Conservation (phyloP, 1,140 invertebrate genomes). For the Pentalonia nigronervosa region DNA sequence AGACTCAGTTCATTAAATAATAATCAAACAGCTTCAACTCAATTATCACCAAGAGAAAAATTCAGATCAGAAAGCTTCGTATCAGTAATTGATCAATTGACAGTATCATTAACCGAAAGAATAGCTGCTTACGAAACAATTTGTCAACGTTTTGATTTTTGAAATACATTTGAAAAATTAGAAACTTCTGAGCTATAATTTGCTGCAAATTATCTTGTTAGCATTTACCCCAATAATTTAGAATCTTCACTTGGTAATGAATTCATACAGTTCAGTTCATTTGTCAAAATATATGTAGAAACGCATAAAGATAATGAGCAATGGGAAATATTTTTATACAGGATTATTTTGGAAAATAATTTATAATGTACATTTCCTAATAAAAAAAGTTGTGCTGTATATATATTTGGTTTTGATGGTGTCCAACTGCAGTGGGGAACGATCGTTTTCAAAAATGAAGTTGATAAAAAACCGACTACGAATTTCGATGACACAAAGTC, state of each 20-base stretch:
- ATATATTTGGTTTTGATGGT: conserved; percentile 16
- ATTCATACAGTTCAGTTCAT: background rate
- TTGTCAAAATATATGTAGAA: background rate
- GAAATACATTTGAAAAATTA: conserved; percentile 17
- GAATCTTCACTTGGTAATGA: background rate
- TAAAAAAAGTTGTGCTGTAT: background rate
- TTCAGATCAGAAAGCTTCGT: no score
- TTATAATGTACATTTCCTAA: background rate
- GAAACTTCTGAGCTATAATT: background rate
- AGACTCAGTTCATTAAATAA: no score
- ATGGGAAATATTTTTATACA: background rate
- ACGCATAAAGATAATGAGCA: background rate
- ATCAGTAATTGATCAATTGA: no score
- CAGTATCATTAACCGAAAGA: no score
- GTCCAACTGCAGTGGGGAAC: background rate
- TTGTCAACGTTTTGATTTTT: conserved; percentile 24
- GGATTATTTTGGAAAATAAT: conserved; percentile 2
- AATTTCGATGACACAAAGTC: no score
- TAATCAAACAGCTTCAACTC: no score
- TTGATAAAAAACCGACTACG: background rate
- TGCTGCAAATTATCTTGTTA: background rate
- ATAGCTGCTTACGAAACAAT: no score
- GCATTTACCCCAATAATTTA: background rate
- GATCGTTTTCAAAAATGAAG: background rate
- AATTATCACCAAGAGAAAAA: no score